Percentiles rank a stretch among this genome's conserved stretches.
Conservation (phyloP, 2,797 vertebrate genomes). For the Malacoraja senta region DNA sequence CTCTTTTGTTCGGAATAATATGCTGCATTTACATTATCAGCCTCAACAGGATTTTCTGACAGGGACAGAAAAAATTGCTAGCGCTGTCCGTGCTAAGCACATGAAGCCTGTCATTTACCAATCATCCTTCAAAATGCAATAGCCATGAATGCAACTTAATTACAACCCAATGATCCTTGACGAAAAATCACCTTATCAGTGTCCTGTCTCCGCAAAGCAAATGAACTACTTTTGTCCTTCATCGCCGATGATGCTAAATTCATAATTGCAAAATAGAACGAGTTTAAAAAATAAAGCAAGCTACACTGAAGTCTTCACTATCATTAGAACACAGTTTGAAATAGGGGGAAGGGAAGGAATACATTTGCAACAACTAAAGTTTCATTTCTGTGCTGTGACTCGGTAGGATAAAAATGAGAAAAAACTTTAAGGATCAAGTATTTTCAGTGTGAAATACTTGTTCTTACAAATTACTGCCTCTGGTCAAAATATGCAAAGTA, state of each 20-base stretch:
- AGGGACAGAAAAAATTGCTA: conserved; percentile 60
- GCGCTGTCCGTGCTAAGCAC: conserved; percentile 67
- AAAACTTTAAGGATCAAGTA: not conserved
- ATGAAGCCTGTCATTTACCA: conserved; percentile 76
- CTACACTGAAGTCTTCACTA: conserved; percentile 59
- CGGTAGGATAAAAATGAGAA: not conserved
- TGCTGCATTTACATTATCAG: conserved; percentile 90
- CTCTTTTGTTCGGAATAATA: conserved; percentile 87
- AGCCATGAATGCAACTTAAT: conserved; percentile 77
- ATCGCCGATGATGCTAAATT: conserved; percentile 61
- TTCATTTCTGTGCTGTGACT: conserved; percentile 11
- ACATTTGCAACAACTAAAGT: conserved; percentile 9
- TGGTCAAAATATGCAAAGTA: conserved; percentile 35
- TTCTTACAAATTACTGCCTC: conserved; percentile 12
- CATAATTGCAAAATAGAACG: conserved; percentile 63
- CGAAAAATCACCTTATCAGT: conserved; percentile 68
- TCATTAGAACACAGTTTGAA: conserved; percentile 49
- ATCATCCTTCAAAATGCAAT: conserved; percentile 75
- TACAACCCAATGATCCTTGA: conserved; percentile 75
- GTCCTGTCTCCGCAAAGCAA: conserved; percentile 65
- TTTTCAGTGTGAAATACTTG: conserved; percentile 22
- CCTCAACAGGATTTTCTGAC: conserved; percentile 76
- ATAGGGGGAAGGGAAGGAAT: conserved; percentile 41
- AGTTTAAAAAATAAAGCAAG: conserved; percentile 49
- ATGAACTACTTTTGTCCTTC: conserved; percentile 64